A percentile compares a stretch with the other conserved stretches of the same genome.
These are phyloP conservation scores for Cyanoliseus patagonus DNA, from an alignment of 2,113 vertebrate species.

Conservation along the genomic window DNA sequence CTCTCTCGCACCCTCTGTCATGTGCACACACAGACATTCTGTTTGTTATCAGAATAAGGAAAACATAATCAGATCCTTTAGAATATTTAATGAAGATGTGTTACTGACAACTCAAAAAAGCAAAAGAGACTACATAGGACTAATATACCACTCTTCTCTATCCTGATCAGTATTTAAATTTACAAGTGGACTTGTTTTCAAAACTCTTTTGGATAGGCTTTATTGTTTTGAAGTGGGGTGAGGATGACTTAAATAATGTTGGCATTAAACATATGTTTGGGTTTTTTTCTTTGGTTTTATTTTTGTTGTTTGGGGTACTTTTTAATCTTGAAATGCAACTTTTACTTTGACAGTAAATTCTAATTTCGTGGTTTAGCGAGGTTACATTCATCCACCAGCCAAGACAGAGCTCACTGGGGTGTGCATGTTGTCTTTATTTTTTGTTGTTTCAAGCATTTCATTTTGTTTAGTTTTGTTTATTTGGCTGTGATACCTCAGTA, in stretches of 20 bases:
- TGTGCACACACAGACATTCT: neutral
- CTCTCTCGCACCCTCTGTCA: neutral
- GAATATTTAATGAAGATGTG: neutral
- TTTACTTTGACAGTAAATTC: neutral
- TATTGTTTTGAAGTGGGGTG: neutral
- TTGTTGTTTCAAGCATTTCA: neutral
- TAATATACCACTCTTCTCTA: neutral
- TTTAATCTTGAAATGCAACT: neutral
- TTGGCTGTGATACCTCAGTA: neutral
- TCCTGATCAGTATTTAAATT: neutral
- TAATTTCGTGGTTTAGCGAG: neutral
- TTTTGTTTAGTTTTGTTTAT: accelerated
- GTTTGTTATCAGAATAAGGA: neutral
- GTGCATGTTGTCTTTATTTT: neutral
- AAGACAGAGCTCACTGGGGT: accelerated
- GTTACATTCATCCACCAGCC: neutral
- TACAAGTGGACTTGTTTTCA: neutral
- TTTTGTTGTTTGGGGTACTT: neutral
- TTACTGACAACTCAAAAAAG: neutral
- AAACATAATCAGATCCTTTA: neutral
- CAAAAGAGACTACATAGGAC: neutral
- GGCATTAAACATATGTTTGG: neutral
- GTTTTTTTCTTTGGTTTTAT: neutral
- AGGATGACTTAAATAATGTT: neutral
- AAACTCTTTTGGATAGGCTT: neutral